Evolutionary conservation across 2,888 invertebrate genomes (phyloP).

Genomic region (Microdon myrmicae): DNA sequence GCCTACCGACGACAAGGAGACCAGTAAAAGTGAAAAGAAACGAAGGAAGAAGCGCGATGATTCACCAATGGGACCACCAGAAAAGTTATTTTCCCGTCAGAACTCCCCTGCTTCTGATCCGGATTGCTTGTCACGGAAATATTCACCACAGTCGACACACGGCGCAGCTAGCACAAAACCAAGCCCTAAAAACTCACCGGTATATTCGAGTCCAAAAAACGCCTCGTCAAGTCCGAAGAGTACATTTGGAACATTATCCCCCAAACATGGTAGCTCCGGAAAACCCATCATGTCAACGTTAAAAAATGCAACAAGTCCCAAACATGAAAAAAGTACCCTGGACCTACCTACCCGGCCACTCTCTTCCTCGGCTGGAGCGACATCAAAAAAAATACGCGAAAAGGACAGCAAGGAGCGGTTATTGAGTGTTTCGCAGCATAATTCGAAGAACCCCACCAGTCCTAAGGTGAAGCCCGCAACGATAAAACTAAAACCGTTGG

Average conservation of each 20-base stretch:
- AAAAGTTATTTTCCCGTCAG: conserved; percentile 80
- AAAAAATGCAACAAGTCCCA: conserved; percentile 81
- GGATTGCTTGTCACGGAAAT: conserved; percentile 73
- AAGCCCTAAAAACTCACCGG: conserved; percentile 82
- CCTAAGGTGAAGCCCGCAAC: conserved; percentile 41
- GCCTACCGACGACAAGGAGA: conserved; percentile 60
- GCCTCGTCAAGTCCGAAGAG: conserved; percentile 82
- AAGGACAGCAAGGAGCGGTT: conserved; percentile 60
- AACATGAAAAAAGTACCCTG: conserved; percentile 70
- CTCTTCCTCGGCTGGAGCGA: conserved; percentile 26
- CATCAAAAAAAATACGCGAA: conserved; percentile 62
- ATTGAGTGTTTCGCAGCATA: conserved; percentile 14
- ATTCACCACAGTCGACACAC: conserved; percentile 73
- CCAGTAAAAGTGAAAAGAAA: conserved; percentile 73
- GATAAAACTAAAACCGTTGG: conserved; percentile 37
- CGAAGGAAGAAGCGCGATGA: conserved; percentile 82
- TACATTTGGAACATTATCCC: conserved; percentile 78
- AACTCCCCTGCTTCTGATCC: conserved; percentile 67
- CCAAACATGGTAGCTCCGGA: conserved; percentile 81
- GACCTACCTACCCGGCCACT: conserved; percentile 21
- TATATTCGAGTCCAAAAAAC: conserved; percentile 80
- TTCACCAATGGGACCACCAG: conserved; percentile 73
- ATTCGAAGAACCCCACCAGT: conserved; percentile 31
- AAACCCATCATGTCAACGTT: conserved; percentile 90
- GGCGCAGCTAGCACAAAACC: conserved; percentile 62